phyloP scores from a whole-genome alignment of 2,113 vertebrate genomes.

The Rhinichthys klamathensis region DNA sequence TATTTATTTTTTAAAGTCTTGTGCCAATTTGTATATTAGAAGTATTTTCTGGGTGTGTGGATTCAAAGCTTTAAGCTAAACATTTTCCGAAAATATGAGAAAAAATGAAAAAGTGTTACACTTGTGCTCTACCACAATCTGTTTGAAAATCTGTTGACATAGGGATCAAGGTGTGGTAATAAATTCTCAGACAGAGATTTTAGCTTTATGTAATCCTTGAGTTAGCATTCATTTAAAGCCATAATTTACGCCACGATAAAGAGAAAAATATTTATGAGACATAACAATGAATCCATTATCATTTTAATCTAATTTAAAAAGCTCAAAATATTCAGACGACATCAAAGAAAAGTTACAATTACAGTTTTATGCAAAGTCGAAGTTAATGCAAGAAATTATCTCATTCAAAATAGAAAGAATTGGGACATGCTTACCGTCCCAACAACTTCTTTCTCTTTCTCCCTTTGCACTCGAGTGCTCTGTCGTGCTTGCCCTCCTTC shows the following conservation, averaged over 20 bases:
- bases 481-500: constrained; percentile 37
- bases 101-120: neutral
- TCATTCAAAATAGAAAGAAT: neutral
- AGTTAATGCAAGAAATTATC: neutral
- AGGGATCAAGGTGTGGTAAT: neutral
- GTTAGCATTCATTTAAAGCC: neutral
- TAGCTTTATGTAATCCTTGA: neutral
- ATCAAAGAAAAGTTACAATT: neutral
- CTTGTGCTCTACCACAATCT: neutral
- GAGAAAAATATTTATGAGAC: neutral
- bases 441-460: constrained; percentile 15
- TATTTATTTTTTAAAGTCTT: no score
- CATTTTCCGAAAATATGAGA: neutral
- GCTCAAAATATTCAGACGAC: neutral
- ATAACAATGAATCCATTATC: neutral
- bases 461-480: constrained; percentile 1
- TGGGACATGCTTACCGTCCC: constrained; percentile 36
- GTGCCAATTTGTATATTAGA: no score
- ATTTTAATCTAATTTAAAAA: neutral
- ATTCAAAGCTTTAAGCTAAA: neutral
- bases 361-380: neutral
- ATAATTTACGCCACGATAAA: neutral
- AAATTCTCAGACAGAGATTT: neutral
- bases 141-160: neutral
- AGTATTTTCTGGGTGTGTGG: no score